A percentile compares a stretch with the other conserved stretches of the same genome.
Conservation (phyloP, 2,113 vertebrate genomes). For the Lethenteron reissneri region DNA sequence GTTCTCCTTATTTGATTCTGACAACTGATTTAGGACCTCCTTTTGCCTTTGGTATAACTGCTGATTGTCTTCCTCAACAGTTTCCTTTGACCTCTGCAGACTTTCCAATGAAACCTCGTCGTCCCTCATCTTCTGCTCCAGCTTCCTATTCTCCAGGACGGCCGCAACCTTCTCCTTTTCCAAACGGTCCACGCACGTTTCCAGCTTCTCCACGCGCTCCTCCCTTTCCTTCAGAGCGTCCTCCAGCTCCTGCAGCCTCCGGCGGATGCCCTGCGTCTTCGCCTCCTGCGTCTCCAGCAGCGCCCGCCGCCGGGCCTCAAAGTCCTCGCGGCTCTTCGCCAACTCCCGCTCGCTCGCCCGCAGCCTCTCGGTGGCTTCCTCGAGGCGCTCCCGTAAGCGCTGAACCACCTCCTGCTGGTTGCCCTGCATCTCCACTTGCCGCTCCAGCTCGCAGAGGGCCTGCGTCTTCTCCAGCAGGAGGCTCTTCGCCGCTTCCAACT, state of each 20-base stretch:
- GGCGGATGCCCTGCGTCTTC: conserved; percentile 33
- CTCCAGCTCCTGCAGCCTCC: conserved; percentile 31
- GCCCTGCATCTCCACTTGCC: conserved; percentile 52
- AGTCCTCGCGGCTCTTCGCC: conserved; percentile 36
- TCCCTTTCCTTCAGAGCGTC: too few relatives aligned
- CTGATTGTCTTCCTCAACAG: conserved; percentile 40
- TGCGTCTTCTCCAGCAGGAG: conserved; percentile 59
- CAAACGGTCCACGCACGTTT: too few relatives aligned
- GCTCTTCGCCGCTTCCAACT: conserved; percentile 50
- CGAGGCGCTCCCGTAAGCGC: conserved; percentile 49
- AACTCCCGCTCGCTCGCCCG: conserved; percentile 45
- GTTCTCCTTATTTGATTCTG: conserved; percentile 40
- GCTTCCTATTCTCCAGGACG: too few relatives aligned
- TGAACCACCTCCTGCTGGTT: conserved; percentile 60
- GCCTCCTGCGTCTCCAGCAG: conserved; percentile 49
- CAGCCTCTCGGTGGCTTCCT: conserved; percentile 42
- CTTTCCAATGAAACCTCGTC: too few relatives aligned
- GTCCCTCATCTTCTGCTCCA: too few relatives aligned
- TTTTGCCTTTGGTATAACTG: conserved; percentile 50
- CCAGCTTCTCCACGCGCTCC: too few relatives aligned
- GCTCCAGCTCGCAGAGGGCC: conserved; percentile 51
- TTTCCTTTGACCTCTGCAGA: too few relatives aligned
- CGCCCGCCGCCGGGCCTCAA: conserved; percentile 42
- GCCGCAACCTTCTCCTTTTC: too few relatives aligned
- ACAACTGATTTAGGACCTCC: conserved; percentile 53